phyloP scores from a whole-genome alignment of 2,797 vertebrate genomes.

The Sebastes goodei region DNA sequence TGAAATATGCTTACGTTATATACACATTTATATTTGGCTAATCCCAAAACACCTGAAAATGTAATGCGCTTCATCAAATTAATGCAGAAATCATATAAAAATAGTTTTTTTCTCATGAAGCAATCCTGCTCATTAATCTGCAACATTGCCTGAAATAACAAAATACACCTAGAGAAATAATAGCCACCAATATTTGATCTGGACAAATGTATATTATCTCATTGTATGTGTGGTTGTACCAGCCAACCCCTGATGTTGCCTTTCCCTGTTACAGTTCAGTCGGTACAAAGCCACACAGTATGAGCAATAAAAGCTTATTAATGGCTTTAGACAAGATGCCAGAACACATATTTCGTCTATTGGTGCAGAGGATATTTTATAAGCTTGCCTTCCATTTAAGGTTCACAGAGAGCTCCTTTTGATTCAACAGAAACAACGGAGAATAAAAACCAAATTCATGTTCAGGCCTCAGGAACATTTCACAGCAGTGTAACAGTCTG shows the following conservation, averaged over 20 bases:
- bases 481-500: neutral
- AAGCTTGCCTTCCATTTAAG: neutral
- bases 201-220: neutral
- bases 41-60: neutral
- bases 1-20: neutral
- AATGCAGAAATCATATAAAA: neutral
- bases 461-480: constrained; percentile 16
- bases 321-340: neutral
- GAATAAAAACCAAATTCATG: neutral
- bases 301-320: neutral
- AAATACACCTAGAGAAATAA: neutral
- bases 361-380: neutral
- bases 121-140: neutral
- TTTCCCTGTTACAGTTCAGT: neutral
- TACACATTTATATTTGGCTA: neutral
- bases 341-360: neutral
- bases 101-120: neutral
- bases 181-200: neutral
- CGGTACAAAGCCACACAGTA: neutral
- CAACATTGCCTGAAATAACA: neutral
- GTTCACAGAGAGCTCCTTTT: neutral
- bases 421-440: constrained; percentile 28
- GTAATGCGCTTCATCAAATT: neutral
- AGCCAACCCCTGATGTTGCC: neutral
- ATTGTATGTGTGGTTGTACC: neutral